A percentile compares a stretch with the other conserved stretches of the same genome.
Evolutionary conservation across 2,113 vertebrate species (phyloP).

Genomic region (Pleuronectes platessa): DNA sequence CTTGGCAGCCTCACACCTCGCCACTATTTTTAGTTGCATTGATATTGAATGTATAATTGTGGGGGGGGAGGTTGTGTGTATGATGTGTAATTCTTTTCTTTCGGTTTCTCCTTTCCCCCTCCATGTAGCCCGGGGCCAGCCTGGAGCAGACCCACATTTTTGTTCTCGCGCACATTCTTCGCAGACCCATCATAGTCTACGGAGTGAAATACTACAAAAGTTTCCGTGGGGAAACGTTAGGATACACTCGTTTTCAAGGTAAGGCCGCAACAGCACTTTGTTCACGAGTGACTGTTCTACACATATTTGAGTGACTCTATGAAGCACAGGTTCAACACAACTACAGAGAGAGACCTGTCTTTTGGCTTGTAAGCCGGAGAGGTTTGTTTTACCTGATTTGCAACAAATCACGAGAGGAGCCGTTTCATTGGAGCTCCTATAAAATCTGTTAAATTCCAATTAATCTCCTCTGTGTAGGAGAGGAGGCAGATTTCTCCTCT

Average conservation of each 20-base stretch:
- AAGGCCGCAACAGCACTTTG: slow-evolving; percentile 65
- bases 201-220: slow-evolving; percentile 99
- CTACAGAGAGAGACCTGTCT: too few relatives aligned
- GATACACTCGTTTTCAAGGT: slow-evolving; percentile 99
- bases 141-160: slow-evolving; percentile 99
- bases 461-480: too few relatives aligned
- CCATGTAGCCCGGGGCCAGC: slow-evolving; percentile 92
- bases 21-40: slow-evolving; percentile 17
- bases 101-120: not conserved
- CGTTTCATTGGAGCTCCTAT: too few relatives aligned
- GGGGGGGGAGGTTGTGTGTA: not conserved
- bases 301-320: not conserved
- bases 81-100: not conserved
- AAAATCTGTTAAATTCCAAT: too few relatives aligned
- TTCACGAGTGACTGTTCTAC: too few relatives aligned
- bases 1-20: not conserved
- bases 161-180: slow-evolving; percentile 99
- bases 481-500: too few relatives aligned
- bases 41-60: not conserved
- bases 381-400: not conserved
- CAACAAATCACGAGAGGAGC: not conserved
- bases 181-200: slow-evolving; percentile 99
- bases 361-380: too few relatives aligned
- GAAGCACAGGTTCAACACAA: not conserved
- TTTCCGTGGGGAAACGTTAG: slow-evolving; percentile 98